Percentiles rank a stretch among this genome's conserved stretches.
phyloP scores from a whole-genome alignment of 1,140 invertebrate genomes.

The Heliconius melpomene region DNA sequence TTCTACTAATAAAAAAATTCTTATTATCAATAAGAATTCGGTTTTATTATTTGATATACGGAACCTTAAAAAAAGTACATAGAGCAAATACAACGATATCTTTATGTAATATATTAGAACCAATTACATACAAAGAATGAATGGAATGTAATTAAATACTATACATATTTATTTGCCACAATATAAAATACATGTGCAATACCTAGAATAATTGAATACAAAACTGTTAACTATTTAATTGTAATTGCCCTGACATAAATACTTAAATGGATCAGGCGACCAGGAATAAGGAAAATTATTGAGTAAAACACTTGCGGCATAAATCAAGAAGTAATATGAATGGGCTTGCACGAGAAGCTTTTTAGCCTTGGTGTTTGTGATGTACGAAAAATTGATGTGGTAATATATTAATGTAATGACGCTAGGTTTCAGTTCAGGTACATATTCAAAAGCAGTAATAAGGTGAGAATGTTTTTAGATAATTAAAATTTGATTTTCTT shows the following conservation, averaged over 20 bases:
- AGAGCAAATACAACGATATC: not conserved
- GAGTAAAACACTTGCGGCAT: not conserved
- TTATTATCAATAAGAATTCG: too few species aligned
- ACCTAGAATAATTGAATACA: constrained; percentile 18
- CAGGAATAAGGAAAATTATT: constrained; percentile 40
- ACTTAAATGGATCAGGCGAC: constrained; percentile 33
- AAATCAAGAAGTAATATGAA: not conserved
- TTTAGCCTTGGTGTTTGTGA: not conserved
- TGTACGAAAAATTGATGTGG: not conserved
- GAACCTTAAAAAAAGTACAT: not conserved
- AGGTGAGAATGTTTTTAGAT: too few species aligned
- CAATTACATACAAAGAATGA: not conserved
- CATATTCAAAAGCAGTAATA: too few species aligned
- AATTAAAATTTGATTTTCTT: too few species aligned
- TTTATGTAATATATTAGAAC: not conserved
- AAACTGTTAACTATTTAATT: constrained; percentile 22
- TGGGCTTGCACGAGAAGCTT: not conserved
- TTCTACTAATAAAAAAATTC: too few species aligned
- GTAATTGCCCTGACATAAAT: constrained; percentile 38
- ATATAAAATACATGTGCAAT: constrained; percentile 9
- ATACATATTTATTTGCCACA: constrained; percentile 1
- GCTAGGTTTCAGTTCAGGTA: not conserved
- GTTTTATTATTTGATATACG: too few species aligned
- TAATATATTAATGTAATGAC: not conserved
- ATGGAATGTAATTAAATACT: not conserved